These are phyloP conservation scores for Volucella zonaria DNA, from an alignment of 2,888 invertebrate species.

Conservation along the genomic window DNA sequence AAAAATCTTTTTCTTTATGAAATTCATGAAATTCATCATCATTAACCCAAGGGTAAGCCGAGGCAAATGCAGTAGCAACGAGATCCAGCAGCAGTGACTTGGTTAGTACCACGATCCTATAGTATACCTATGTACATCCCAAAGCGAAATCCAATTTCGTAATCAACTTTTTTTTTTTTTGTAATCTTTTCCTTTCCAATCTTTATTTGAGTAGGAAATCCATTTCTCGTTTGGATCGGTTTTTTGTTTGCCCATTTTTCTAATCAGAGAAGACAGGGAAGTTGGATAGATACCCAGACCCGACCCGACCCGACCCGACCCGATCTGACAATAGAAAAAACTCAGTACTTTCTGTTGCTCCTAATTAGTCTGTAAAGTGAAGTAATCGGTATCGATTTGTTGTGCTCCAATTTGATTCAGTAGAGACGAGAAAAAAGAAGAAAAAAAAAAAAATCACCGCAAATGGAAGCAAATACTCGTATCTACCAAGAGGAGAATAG, in stretches of 20 bases:
- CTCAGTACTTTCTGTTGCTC: slow-evolving; percentile 60
- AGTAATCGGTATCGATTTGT: slow-evolving; percentile 73
- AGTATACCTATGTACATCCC: slow-evolving; percentile 19
- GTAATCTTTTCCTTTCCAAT: neutral
- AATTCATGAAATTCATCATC: slow-evolving; percentile 11
- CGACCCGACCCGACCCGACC: neutral
- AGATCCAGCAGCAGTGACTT: slow-evolving; percentile 18
- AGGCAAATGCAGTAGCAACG: slow-evolving; percentile 2
- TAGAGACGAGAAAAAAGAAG: slow-evolving; percentile 10
- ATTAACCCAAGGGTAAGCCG: neutral
- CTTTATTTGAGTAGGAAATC: neutral
- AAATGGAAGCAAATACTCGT: too few species aligned
- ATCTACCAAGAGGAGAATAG: slow-evolving; percentile 34
- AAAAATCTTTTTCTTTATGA: neutral
- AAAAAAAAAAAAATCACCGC: slow-evolving; percentile 26
- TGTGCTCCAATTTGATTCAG: slow-evolving; percentile 67
- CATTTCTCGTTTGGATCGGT: neutral
- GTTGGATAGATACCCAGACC: neutral
- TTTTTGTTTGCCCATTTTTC: neutral
- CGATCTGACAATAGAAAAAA: slow-evolving; percentile 4
- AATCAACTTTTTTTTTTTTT: slow-evolving; percentile 40
- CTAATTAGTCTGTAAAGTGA: slow-evolving; percentile 56
- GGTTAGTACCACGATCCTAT: slow-evolving; percentile 44
- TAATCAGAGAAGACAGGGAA: neutral
- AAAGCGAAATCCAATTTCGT: slow-evolving; percentile 48